Evolutionary conservation across 2,888 invertebrate genomes (phyloP).

Genomic region (Pemphredon lugubris): DNA sequence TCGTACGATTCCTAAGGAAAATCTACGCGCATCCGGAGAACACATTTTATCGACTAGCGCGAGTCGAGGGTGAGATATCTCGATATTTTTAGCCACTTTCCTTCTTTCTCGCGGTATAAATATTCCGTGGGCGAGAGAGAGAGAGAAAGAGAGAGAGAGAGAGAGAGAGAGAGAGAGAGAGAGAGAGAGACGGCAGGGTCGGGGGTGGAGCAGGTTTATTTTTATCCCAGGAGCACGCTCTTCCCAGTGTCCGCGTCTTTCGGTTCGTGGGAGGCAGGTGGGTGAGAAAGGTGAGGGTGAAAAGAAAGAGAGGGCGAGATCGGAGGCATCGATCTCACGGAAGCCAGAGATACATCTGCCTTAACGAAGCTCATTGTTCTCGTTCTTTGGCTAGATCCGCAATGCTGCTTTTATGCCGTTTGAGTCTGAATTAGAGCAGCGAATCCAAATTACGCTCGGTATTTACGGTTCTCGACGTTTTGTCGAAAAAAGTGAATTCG

Average conservation of each 20-base stretch:
- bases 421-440: background rate
- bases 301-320: conserved; percentile 14
- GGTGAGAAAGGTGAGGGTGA: conserved; percentile 3
- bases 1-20: conserved; percentile 10
- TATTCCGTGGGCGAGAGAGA: too few relatives aligned
- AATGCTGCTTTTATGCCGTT: conserved; percentile 2
- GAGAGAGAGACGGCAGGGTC: background rate
- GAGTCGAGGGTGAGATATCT: too few relatives aligned
- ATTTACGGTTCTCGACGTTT: too few relatives aligned
- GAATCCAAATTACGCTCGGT: background rate
- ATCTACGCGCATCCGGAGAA: conserved; percentile 20
- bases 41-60: conserved; percentile 8
- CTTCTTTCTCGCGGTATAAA: too few relatives aligned
- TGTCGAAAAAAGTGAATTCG: too few relatives aligned
- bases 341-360: conserved; percentile 26
- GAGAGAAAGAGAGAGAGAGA: too few relatives aligned
- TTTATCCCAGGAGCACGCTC: conserved; percentile 6
- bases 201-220: background rate
- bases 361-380: conserved; percentile 50
- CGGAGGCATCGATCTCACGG: conserved; percentile 22
- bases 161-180: background rate
- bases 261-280: background rate
- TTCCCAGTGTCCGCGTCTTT: background rate
- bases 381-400: conserved; percentile 22
- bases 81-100: too few relatives aligned